Base-by-base conservation (phyloP, 2,888 invertebrate genomes). In the Craniophora ligustri region DNA sequence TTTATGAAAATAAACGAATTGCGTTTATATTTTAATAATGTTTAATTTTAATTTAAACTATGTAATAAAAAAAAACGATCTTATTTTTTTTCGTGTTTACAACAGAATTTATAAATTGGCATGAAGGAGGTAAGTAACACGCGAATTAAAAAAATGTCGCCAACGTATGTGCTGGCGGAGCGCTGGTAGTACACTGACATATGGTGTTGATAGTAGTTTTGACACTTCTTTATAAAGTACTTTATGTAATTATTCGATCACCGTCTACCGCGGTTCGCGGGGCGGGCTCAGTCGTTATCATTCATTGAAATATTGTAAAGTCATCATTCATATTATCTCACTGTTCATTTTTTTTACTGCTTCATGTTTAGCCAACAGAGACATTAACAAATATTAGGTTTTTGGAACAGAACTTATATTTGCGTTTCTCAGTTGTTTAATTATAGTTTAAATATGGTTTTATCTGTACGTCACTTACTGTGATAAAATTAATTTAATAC, bases 121-220 rank as follows among this genome's bases (percentile, higher is more conserved):
- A 4, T 4, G n/a, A 3, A 1, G n/a, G 10, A 10, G 0, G 23
- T 23, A 26, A n/a, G 26, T 26, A 23, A 3, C 10, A n/a, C 26
- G 26, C 26, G 26, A 26, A n/a, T 4, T 1, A 26, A 26, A 26
- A 26, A 26, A 26, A 23, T 10, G 4, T 26, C n/a, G 10, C 11
- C n/a, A 2, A 46, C 32, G 63, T 56, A 8, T 6, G 11, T 11
- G 2, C 13, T 11, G 11, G 26, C 3, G 32, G 36, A 34, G 47
- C 41, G 18, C 18, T 16, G 14, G 15, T 18, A 18, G 2, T 21
- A 28, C 21, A 62, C 62, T 62, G 41, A 38, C 31, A 61, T 11
- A 11, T n/a, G 31, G 5, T 21, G 11, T 14, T 31, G 46, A 41
- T 45, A 40, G 35, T 15, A 34, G 7, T 34, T 23, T 11, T 23